These are phyloP conservation scores for Enteromius trimaculatus DNA, from an alignment of 2,797 vertebrate genomes.

Conservation along the genomic window DNA sequence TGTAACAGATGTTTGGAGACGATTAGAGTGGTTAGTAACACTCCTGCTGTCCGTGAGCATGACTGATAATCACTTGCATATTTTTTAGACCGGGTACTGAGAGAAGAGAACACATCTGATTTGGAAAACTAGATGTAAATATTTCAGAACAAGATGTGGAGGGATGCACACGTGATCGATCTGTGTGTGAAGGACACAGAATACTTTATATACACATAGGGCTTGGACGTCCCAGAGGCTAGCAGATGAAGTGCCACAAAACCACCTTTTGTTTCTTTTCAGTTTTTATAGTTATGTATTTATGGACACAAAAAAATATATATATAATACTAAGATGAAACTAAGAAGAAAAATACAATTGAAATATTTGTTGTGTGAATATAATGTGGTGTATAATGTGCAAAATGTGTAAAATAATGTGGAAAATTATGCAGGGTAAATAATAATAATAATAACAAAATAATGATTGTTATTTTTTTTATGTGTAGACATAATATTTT, in stretches of 20 bases:
- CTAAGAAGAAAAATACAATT: neutral
- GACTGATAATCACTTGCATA: constrained; percentile 8
- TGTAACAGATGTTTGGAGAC: constrained; percentile 20
- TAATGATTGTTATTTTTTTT: too few relatives aligned
- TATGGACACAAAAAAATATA: too few relatives aligned
- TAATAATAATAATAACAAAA: too few relatives aligned
- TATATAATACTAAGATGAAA: too few relatives aligned
- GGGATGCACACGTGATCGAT: neutral
- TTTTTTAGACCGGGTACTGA: neutral
- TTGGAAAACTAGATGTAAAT: neutral
- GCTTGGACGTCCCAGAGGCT: neutral
- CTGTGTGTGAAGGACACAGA: neutral
- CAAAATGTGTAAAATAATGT: too few relatives aligned
- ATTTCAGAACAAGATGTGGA: neutral
- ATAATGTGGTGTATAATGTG: too few relatives aligned
- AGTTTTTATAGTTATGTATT: too few relatives aligned
- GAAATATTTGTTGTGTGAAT: neutral
- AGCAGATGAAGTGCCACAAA: neutral
- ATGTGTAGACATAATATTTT: too few relatives aligned
- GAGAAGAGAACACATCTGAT: constrained; percentile 13
- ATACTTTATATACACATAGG: neutral
- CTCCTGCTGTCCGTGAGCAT: constrained; percentile 1
- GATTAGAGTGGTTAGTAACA: constrained; percentile 7
- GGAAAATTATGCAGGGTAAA: neutral
- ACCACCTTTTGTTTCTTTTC: neutral